Evolutionary conservation across 2,113 vertebrate genomes (phyloP), one percentile per base, ranked within the genome.

Genomic region (Lycaon pictus): DNA sequence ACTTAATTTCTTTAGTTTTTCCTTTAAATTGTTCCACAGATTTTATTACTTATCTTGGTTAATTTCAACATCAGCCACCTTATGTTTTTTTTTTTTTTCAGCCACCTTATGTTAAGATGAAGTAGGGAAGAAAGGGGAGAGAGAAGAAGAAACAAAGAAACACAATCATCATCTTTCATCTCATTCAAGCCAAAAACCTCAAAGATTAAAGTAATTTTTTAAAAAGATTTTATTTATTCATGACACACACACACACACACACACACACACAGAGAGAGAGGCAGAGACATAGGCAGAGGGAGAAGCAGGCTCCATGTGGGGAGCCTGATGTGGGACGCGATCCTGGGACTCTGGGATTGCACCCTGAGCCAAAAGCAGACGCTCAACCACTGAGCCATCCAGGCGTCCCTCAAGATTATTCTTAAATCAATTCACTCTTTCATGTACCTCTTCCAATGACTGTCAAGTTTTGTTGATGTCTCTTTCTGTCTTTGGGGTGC

Each of bases 151-250:
- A 74, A 74, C 20, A 81, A 94, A 89, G 23, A 87, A 91, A 69
- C 15, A 88, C 43, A 51, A 53, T 37, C 60, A 89, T 71, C 35
- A 20, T 29, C 19, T 93, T 35, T 92, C 60, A 83, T 79, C 23
- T 93, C 29, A 93, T 53, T 93, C 72, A 96, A 96, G 53, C 32
- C 80, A 79, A 1, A 8, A 43, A 89, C 55, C 62, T 93, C 37
- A 69, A 93, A 37, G 43, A 53, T 84, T 77, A 83, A 43, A 43
- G 43, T 7, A 43, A 43, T 43, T 43, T 43, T 43, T 43, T 7
- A 43, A 43, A 43, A 43, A 43, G 43, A 43, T 43, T 43, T 43
- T 43, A 43, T 43, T 43, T 43, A 43, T 43, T 43, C 43, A 43
- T 43, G 6, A 43, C 43, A 43, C 43, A 43, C 43, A 43, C 7